Base-by-base conservation (phyloP, 2,113 vertebrate species). In the Marmota monax region DNA sequence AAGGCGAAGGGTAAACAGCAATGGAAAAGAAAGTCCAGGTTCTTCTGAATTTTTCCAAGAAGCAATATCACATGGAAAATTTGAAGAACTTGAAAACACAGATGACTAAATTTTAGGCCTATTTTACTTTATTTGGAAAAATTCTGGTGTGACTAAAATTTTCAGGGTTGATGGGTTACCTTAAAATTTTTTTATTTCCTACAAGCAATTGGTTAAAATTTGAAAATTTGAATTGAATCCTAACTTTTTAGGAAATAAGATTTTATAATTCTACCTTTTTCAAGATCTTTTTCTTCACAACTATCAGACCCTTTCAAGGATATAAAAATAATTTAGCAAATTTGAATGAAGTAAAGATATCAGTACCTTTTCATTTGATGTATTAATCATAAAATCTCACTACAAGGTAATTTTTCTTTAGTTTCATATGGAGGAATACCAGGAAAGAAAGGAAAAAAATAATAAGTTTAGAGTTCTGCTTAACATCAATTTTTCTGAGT, bases 111-210 rank as follows among this genome's bases (percentile, higher is more conserved):
- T 63, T 94, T 93, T 95, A 97, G 95, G 97, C 93, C 97, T 90
- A 78, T 65, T 96, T 98, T 98, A 90, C 80, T 97, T 98, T 97
- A 95, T 98, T 95, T 97, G 97, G 97, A 98, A 98, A 97, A 96
- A 98, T 98, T 96, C 92, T 94, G 97, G 97, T 98, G 74, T 98
- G 98, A 98, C 97, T 98, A 65, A 95, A 98, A 99, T 98, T 99
- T 99, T 99, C 98, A 99, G 99, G 99, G 98, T 98, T 98, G 98
- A 98, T 98, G 98, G 98, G 98, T 98, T 98, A 97, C 98, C 98
- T 98, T 98, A 97, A 97, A 95, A 95, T 98, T 96, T 98, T 98
- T 97, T 98, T 97, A 97, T 97, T 96, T 97, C 85, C 39, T 17
- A 77, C 23, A 97, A 96, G 85, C 82, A 94, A 61, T 94, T 97